Evolutionary conservation across 2,797 vertebrate species (phyloP).

Genomic region (Pseudochirops cupreus): DNA sequence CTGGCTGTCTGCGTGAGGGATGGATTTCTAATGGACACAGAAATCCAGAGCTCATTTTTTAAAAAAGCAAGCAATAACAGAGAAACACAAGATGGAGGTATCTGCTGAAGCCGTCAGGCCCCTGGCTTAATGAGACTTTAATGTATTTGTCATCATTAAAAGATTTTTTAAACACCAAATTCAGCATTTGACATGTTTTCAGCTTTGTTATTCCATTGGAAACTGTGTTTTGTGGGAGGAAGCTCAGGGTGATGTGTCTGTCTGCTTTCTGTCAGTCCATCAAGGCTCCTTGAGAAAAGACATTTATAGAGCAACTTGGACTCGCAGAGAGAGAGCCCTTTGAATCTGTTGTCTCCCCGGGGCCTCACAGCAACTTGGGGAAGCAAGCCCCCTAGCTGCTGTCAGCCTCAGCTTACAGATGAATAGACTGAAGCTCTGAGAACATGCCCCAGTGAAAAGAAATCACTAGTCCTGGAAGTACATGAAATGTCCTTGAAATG

Average conservation of each 20-base stretch:
- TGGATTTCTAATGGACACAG: not conserved
- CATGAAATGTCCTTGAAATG: not conserved
- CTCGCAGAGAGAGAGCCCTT: not conserved
- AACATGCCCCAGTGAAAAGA: not conserved
- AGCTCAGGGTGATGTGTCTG: not conserved
- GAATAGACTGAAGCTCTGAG: not conserved
- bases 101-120: not conserved
- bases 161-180: not conserved
- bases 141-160: not conserved
- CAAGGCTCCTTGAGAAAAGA: not conserved
- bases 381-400: not conserved
- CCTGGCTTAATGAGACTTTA: not conserved
- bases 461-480: not conserved
- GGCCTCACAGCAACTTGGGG: not conserved
- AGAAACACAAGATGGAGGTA: not conserved
- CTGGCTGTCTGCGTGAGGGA: constrained; percentile 14
- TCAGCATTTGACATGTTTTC: not conserved
- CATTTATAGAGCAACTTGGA: not conserved
- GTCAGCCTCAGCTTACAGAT: not conserved
- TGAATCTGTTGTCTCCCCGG: not conserved
- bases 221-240: not conserved
- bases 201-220: not conserved
- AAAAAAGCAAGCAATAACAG: not conserved
- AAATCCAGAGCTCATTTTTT: not conserved
- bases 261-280: not conserved